phyloP scores from a whole-genome alignment of 1,140 invertebrate species.

The Ctenoplectra terminalis region DNA sequence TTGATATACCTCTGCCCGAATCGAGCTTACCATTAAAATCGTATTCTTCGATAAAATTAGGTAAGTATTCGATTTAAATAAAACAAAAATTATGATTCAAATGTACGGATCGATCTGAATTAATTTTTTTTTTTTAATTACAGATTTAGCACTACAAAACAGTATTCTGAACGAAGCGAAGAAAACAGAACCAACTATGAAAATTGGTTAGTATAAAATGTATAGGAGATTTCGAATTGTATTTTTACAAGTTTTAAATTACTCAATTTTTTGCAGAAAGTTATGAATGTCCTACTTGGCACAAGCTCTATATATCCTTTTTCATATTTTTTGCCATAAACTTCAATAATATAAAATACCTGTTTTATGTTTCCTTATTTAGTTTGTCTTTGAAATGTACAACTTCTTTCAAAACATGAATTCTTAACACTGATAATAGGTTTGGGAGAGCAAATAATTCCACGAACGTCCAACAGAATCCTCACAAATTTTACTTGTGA shows the following conservation, averaged over 20 bases:
- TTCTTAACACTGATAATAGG: conserved; percentile 76
- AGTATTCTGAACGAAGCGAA: conserved; percentile 76
- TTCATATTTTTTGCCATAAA: conserved; percentile 77
- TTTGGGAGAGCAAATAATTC: conserved; percentile 80
- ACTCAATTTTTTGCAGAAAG: conserved; percentile 79
- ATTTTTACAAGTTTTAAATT: conserved; percentile 63
- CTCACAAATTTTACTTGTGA: conserved; percentile 82
- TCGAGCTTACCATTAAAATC: conserved; percentile 59
- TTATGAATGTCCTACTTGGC: conserved; percentile 74
- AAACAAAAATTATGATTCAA: not conserved
- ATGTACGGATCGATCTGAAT: not conserved
- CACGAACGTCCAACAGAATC: conserved; percentile 83
- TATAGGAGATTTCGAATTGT: conserved; percentile 7
- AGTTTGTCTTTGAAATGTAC: conserved; percentile 51
- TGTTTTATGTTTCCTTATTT: conserved; percentile 52
- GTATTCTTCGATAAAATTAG: conserved; percentile 73
- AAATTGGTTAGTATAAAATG: conserved; percentile 72
- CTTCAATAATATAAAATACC: conserved; percentile 28
- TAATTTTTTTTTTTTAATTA: conserved; percentile 46
- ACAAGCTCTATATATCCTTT: conserved; percentile 80
- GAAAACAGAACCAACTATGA: conserved; percentile 68
- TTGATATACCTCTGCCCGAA: conserved; percentile 81
- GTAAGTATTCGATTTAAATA: conserved; percentile 68
- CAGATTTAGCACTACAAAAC: conserved; percentile 81
- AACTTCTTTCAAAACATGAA: conserved; percentile 62